phyloP scores from a whole-genome alignment of 1,140 invertebrate species.

The Ptiloglossa arizonensis region DNA sequence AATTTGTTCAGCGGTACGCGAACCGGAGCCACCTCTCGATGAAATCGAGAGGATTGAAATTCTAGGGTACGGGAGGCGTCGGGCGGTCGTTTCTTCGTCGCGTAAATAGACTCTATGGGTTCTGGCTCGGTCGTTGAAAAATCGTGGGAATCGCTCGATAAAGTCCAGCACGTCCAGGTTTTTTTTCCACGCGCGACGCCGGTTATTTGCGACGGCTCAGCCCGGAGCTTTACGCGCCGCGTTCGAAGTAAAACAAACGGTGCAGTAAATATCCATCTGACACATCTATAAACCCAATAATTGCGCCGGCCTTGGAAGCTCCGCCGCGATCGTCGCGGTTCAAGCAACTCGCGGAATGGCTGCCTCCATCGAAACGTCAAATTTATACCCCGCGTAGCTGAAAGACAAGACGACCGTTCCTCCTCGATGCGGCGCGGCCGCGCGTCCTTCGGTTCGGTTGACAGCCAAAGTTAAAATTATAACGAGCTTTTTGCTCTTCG shows the following conservation, averaged over 20 bases:
- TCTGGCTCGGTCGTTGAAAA: background rate
- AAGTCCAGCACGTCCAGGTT: background rate
- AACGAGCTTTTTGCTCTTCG: constrained; percentile 9
- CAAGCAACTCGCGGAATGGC: constrained; percentile 43
- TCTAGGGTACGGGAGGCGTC: background rate
- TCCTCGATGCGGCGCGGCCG: background rate
- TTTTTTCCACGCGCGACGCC: background rate
- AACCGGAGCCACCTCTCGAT: background rate
- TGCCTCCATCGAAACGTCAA: constrained; percentile 46
- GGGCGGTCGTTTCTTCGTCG: background rate
- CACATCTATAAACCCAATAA: constrained; percentile 64
- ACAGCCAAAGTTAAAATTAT: constrained; percentile 18
- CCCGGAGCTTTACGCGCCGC: constrained; percentile 2
- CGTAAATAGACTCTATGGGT: background rate
- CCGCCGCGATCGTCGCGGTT: constrained; percentile 45
- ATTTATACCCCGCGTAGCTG: constrained; percentile 34
- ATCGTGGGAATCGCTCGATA: background rate
- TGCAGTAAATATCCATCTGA: constrained; percentile 56
- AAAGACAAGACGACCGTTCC: constrained; percentile 12
- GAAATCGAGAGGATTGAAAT: background rate
- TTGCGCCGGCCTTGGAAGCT: constrained; percentile 52
- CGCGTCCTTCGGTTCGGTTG: background rate
- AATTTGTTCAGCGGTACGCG: too few relatives aligned
- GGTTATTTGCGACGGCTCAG: constrained; percentile 18
- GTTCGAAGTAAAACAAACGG: constrained; percentile 47